These are phyloP conservation scores for Coracopsis vasa DNA, from an alignment of 2,113 vertebrate species.

Conservation along the genomic window DNA sequence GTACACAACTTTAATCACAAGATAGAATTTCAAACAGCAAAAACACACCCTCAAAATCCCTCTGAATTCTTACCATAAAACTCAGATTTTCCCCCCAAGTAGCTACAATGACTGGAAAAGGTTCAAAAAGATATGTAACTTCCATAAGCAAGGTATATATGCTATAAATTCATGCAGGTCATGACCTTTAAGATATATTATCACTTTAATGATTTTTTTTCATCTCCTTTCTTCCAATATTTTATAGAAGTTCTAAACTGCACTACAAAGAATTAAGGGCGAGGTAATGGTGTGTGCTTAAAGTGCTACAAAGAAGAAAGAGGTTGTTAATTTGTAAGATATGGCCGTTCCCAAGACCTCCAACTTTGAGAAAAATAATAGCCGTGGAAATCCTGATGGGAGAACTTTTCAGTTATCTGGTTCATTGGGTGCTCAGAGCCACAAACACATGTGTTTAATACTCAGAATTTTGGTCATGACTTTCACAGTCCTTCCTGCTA, in stretches of 20 bases:
- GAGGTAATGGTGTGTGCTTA: not conserved
- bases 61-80: not conserved
- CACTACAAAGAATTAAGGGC: slow-evolving; percentile 11
- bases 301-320: slow-evolving; percentile 13
- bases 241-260: slow-evolving; percentile 10
- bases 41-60: not conserved
- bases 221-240: not conserved
- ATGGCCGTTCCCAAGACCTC: slow-evolving; percentile 34
- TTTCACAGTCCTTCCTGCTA: not conserved
- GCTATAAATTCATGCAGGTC: not conserved
- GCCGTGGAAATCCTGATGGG: not conserved
- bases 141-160: not conserved
- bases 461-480: not conserved
- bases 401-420: slow-evolving; percentile 35
- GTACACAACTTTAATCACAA: not conserved
- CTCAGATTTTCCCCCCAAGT: not conserved
- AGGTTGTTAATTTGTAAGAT: slow-evolving; percentile 48
- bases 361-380: slow-evolving; percentile 35
- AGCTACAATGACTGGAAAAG: not conserved
- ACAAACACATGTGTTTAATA: slow-evolving; percentile 45
- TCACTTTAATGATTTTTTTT: slow-evolving; percentile 11
- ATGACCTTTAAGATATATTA: not conserved
- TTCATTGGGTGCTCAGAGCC: slow-evolving; percentile 18
- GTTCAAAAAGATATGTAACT: not conserved
- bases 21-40: not conserved